Evolutionary conservation across 2,888 invertebrate genomes (phyloP), one percentile per base, ranked within the genome.

Genomic region (Eupithecia subfuscata): DNA sequence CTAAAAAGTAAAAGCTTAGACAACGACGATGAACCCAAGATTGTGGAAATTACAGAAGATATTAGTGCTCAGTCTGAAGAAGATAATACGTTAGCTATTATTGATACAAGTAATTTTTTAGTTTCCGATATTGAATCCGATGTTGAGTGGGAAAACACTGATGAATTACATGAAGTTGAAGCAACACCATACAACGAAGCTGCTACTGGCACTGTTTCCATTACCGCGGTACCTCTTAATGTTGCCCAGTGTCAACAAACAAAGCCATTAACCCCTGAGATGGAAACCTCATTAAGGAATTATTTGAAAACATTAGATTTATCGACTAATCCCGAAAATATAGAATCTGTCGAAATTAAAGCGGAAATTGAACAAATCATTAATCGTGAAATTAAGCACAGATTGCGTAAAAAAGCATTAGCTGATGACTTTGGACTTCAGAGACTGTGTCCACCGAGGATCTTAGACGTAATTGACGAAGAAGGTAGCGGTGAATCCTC

Each of bases 401-500:
- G 93, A 80, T 81, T 91, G 78, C 87, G 95, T 75, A 91, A 92
- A 84, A 91, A 91, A 88, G 94, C 88, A 70, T 80, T 89, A n/a
- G 86, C 90, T 45, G 94, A 95, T 71, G 94, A 95, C 73, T 88
- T 88, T 80, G 82, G 87, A 68, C 79, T 84, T 60, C 87, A 88
- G 78, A 89, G 96, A 74, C 95, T 96, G 0, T 95, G 96, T 11
- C 96, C 96, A 84, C 96, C 96, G 16, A 95, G 97, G 86, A 96
- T 96, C 80, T 92, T 97, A 84, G 97, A 97, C 85, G 97, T 97
- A 9, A 97, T 97, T 81, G 96, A 96, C 84, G 97, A 97, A 90
- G 97, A 97, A 92, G 96, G 96, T 6, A 97, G 97, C 83, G 90
- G 94, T 85, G 96, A 97, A 84, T 94, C 96, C 8, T 96, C 96